phyloP scores from a whole-genome alignment of 2,888 invertebrate genomes.

The Mimachlamys varia region DNA sequence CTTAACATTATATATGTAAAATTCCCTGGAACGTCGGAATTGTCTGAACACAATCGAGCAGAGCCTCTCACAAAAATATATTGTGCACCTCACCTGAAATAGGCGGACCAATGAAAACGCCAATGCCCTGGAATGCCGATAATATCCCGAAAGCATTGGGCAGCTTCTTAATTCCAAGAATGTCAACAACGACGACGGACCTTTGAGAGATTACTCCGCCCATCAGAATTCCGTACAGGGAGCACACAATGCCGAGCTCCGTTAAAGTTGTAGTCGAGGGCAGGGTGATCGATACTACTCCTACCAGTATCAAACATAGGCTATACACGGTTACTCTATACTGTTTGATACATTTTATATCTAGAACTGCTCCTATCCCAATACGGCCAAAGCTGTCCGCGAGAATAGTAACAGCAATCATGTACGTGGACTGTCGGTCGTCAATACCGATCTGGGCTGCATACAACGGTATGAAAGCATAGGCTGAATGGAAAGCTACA shows the following conservation, averaged over 20 bases:
- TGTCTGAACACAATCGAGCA: too few relatives aligned
- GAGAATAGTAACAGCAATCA: not conserved
- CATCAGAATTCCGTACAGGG: not conserved
- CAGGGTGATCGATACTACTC: not conserved
- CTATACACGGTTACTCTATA: not conserved
- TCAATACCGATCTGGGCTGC: not conserved
- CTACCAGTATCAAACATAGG: not conserved
- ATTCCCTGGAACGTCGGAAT: too few relatives aligned
- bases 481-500: not conserved
- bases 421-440: not conserved
- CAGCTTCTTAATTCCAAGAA: not conserved
- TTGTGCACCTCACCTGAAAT: not conserved
- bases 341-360: not conserved
- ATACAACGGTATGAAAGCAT: not conserved
- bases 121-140: not conserved
- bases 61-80: too few relatives aligned
- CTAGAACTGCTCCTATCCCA: not conserved
- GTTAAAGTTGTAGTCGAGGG: not conserved
- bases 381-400: not conserved
- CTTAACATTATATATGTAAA: too few relatives aligned
- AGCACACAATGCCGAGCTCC: not conserved
- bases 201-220: not conserved
- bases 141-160: not conserved
- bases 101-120: not conserved
- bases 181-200: not conserved